Percentiles rank a stretch among this genome's conserved stretches.
Evolutionary conservation across 2,113 vertebrate species (phyloP).

Genomic region (Platycercus adscitus): DNA sequence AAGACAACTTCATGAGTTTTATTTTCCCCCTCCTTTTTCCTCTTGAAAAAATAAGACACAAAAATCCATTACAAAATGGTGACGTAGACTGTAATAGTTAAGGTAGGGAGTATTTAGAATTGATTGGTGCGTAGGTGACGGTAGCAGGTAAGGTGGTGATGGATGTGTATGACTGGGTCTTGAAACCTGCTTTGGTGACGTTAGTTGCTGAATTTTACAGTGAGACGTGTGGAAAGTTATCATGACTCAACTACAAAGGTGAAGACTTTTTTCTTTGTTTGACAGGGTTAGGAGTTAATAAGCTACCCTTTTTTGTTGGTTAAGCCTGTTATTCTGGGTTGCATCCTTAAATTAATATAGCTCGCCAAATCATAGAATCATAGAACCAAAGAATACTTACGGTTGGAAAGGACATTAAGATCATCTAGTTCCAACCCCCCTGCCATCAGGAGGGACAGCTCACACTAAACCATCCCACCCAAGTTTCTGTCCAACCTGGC

Average conservation of each 20-base stretch:
- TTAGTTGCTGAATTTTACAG: neutral
- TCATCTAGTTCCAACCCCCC: neutral
- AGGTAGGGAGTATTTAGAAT: neutral
- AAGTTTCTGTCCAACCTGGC: too few relatives aligned
- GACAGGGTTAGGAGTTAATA: accelerated
- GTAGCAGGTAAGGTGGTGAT: neutral
- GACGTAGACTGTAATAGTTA: neutral
- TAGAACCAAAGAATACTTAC: too few relatives aligned
- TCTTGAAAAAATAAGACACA: neutral
- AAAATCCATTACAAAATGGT: accelerated
- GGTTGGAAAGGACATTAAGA: neutral
- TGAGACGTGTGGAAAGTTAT: accelerated
- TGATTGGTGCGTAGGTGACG: neutral
- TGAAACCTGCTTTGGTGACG: neutral
- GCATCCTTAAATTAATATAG: neutral
- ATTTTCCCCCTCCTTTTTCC: neutral
- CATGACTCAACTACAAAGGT: accelerated
- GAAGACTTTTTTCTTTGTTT: neutral
- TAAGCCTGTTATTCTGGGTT: neutral
- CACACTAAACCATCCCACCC: too few relatives aligned
- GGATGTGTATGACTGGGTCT: neutral
- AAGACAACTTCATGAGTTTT: neutral
- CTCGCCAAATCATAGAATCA: neutral
- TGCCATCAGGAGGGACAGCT: too few relatives aligned
- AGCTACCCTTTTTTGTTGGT: neutral